Conservation (phyloP, 2,888 invertebrate species). For the Hirtodrosophila alboralis region DNA sequence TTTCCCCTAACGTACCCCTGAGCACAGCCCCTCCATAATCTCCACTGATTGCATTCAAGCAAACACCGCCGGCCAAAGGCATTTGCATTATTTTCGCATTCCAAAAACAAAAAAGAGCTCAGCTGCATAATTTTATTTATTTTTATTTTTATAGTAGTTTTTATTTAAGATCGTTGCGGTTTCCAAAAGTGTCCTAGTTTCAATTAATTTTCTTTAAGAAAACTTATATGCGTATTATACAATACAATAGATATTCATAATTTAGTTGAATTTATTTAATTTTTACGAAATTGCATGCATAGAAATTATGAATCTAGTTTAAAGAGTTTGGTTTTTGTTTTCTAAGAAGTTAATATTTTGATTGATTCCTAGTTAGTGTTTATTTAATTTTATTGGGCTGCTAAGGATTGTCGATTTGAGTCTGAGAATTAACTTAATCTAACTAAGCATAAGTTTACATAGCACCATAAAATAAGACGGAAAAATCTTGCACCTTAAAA, state of each 20-base stretch:
- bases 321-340: constrained; percentile 28
- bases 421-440: constrained; percentile 43
- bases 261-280: constrained; percentile 48
- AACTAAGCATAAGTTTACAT: constrained; percentile 51
- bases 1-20: constrained; percentile 27
- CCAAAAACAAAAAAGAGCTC: constrained; percentile 63
- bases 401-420: constrained; percentile 69
- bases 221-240: too few species aligned
- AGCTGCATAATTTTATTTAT: constrained; percentile 46
- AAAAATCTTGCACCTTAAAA: constrained; percentile 55
- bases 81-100: constrained; percentile 75
- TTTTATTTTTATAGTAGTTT: constrained; percentile 48
- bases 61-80: constrained; percentile 61
- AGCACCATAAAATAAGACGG: constrained; percentile 67
- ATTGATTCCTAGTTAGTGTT: constrained; percentile 37
- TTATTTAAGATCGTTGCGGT: constrained; percentile 44
- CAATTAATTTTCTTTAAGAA: too few species aligned
- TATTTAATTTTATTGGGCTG: constrained; percentile 47
- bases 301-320: constrained; percentile 58
- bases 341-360: constrained; percentile 28
- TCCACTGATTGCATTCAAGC: constrained; percentile 65
- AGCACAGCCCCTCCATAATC: constrained; percentile 39
- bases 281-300: constrained; percentile 47
- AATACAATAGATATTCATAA: constrained; percentile 56
- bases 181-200: constrained; percentile 48